Percentiles rank a stretch among this genome's conserved stretches.
Evolutionary conservation across 35 echinoderm and acorn worm genomes (phyloP).

Genomic region (Ptychodera flava): DNA sequence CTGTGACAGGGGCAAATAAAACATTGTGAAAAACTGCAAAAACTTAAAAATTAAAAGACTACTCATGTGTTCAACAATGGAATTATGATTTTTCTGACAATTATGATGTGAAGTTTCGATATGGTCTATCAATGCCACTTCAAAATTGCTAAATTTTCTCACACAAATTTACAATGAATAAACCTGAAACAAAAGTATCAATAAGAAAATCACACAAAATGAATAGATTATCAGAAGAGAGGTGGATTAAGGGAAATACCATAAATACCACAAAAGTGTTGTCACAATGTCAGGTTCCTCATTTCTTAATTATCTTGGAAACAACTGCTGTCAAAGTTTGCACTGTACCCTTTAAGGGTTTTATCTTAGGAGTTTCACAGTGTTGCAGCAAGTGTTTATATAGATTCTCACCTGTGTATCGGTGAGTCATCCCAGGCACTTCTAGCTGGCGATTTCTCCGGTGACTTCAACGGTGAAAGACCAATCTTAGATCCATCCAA

Average conservation of each 20-base stretch:
- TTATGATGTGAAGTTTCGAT: neutral
- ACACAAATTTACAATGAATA: neutral
- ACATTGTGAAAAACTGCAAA: neutral
- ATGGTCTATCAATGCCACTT: slow-evolving; percentile 3
- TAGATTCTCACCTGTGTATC: slow-evolving; percentile 19
- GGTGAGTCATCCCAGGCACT: slow-evolving; percentile 9
- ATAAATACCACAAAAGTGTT: too few species aligned
- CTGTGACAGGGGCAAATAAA: slow-evolving; percentile 20
- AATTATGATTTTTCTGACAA: neutral
- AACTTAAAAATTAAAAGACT: neutral
- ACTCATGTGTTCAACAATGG: too few species aligned
- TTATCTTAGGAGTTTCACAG: too few species aligned
- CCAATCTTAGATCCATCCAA: neutral
- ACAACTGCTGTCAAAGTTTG: too few species aligned
- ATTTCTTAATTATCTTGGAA: too few species aligned
- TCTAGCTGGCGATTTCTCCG: neutral
- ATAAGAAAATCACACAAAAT: too few species aligned
- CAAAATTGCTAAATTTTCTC: neutral
- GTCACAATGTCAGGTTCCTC: too few species aligned
- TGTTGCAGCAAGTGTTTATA: too few species aligned
- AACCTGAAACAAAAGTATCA: neutral
- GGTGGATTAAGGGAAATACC: too few species aligned
- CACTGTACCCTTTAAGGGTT: too few species aligned
- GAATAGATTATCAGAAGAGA: too few species aligned
- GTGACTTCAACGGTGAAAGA: slow-evolving; percentile 7